Evolutionary conservation across 2,888 invertebrate genomes (phyloP).

Genomic region (Limnephilus lunatus): DNA sequence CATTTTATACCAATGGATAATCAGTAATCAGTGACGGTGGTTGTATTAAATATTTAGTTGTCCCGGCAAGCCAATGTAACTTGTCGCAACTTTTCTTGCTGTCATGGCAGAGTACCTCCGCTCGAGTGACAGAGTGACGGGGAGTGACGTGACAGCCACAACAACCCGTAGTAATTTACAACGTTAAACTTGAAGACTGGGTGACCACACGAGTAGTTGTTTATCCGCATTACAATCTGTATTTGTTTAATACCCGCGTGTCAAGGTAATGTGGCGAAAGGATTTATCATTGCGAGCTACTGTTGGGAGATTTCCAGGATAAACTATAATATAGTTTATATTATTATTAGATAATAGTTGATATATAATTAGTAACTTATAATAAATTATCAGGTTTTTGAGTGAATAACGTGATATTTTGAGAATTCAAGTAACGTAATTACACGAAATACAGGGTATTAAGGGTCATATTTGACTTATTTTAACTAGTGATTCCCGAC

Average conservation of each 20-base stretch:
- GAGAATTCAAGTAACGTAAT: no score
- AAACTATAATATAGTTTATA: no score
- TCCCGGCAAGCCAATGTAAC: background rate
- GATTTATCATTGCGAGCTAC: background rate
- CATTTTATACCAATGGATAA: background rate
- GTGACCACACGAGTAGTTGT: background rate
- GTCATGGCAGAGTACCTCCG: background rate
- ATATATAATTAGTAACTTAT: no score
- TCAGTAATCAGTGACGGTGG: background rate
- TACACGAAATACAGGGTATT: no score
- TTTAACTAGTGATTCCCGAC: no score
- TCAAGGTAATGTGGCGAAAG: background rate
- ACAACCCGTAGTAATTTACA: background rate
- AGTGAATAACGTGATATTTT: no score
- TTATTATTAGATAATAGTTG: no score
- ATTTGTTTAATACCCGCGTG: background rate
- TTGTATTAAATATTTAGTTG: background rate
- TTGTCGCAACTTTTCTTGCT: conserved; percentile 16
- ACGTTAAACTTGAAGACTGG: background rate
- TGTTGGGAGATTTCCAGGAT: background rate
- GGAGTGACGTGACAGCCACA: conserved; percentile 24
- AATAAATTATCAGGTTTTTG: no score
- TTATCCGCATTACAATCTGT: background rate
- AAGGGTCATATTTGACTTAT: no score
- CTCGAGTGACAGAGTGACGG: background rate